phyloP scores from a whole-genome alignment of 2,113 vertebrate species.

The Pedionomus torquatus region DNA sequence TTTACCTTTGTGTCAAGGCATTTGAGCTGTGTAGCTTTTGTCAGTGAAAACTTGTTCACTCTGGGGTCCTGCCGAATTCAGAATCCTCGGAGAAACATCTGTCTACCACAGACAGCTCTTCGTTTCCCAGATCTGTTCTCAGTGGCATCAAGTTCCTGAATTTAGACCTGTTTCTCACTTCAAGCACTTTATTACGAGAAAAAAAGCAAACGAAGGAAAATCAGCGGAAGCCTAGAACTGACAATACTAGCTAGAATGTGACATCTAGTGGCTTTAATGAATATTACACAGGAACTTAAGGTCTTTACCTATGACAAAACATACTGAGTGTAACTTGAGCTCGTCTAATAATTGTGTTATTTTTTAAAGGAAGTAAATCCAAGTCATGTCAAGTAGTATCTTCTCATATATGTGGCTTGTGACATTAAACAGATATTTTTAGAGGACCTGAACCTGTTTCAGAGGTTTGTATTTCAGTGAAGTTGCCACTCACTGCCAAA shows the following conservation, averaged over 20 bases:
- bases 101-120: neutral
- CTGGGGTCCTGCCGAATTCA: neutral
- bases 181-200: neutral
- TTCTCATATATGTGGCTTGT: neutral
- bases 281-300: neutral
- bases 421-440: neutral
- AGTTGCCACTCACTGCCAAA: neutral
- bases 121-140: neutral
- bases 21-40: neutral
- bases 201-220: neutral
- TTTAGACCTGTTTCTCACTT: neutral
- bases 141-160: neutral
- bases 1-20: neutral
- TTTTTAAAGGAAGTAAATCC: neutral
- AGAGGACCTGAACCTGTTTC: neutral
- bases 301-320: neutral
- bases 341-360: neutral
- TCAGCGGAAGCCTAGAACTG: neutral
- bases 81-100: neutral
- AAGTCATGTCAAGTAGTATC: neutral
- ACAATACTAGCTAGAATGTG: neutral
- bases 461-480: neutral
- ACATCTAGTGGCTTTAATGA: constrained; percentile 63
- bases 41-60: neutral
- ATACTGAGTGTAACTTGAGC: neutral